Percentiles rank a stretch among this genome's conserved stretches.
phyloP scores from a whole-genome alignment of 2,113 vertebrate species.

The Polypterus bichir region DNA sequence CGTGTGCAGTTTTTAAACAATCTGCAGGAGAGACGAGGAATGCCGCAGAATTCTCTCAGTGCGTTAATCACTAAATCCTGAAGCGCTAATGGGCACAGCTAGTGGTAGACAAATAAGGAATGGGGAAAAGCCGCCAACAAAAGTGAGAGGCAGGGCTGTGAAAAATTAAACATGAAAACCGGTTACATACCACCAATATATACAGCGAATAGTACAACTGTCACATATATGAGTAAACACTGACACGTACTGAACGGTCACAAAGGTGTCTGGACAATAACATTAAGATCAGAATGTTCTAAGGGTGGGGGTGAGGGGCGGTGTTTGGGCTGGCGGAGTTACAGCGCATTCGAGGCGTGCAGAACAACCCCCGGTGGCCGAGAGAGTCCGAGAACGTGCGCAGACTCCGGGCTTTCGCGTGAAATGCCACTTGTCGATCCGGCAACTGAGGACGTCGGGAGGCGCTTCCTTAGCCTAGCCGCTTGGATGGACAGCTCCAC shows the following conservation, averaged over 20 bases:
- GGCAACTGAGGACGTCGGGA: not conserved
- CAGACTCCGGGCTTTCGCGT: constrained; percentile 1
- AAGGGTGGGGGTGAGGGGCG: not conserved
- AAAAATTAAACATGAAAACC: too few species aligned
- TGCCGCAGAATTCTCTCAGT: constrained; percentile 3
- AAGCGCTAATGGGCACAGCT: constrained; percentile 3
- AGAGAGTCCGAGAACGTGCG: constrained; percentile 22
- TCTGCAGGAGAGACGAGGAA: not conserved
- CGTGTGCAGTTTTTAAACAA: not conserved
- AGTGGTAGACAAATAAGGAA: too few species aligned
- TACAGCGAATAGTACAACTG: too few species aligned
- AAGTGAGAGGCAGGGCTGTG: too few species aligned
- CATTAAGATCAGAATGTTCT: too few species aligned
- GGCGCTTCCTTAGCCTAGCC: not conserved
- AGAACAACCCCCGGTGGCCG: constrained; percentile 18
- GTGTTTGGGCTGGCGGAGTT: not conserved
- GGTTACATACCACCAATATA: too few species aligned
- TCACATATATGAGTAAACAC: too few species aligned
- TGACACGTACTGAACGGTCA: too few species aligned
- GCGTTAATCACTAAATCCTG: not conserved
- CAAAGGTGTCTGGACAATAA: too few species aligned
- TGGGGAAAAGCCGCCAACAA: too few species aligned
- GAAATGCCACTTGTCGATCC: not conserved
- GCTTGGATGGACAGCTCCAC: not conserved
- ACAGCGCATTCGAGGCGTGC: constrained; percentile 4